Evolutionary conservation across 1,140 invertebrate species (phyloP).

Genomic region (Bombus turneri): DNA sequence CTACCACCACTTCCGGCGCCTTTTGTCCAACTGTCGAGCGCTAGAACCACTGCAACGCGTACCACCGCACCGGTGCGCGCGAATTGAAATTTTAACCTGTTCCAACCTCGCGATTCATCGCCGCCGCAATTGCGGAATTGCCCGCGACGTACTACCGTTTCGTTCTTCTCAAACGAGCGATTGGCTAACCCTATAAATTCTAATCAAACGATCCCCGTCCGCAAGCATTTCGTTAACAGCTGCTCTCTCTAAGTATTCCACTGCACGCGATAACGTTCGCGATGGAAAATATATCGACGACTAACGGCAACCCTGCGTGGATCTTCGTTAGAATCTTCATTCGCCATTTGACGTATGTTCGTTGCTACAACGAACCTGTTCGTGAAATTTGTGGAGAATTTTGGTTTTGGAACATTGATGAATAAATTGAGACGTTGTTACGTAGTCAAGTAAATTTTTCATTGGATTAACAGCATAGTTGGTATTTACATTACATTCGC

Average conservation of each 20-base stretch:
- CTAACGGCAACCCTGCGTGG: not conserved
- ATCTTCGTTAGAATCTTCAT: slow-evolving; percentile 34
- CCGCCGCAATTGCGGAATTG: slow-evolving; percentile 3
- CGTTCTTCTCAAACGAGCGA: not conserved
- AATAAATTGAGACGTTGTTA: too few relatives aligned
- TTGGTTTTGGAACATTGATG: too few relatives aligned
- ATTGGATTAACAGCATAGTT: not conserved
- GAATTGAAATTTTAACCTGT: slow-evolving; percentile 8
- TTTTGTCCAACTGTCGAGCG: not conserved
- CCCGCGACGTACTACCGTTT: not conserved
- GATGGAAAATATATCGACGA: not conserved
- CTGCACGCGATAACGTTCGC: not conserved
- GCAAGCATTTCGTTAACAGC: slow-evolving; percentile 25
- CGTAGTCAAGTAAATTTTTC: not conserved
- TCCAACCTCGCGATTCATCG: not conserved
- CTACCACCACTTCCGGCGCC: not conserved
- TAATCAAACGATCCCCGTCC: not conserved
- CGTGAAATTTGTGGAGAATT: not conserved
- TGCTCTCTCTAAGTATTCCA: not conserved
- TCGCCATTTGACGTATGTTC: not conserved
- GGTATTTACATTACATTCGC: not conserved
- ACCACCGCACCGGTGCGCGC: not conserved
- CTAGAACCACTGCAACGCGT: not conserved
- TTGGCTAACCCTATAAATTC: slow-evolving; percentile 9
- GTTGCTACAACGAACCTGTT: not conserved